Base-by-base conservation (phyloP, 2,797 vertebrate species). In the Cyclura pinguis region DNA sequence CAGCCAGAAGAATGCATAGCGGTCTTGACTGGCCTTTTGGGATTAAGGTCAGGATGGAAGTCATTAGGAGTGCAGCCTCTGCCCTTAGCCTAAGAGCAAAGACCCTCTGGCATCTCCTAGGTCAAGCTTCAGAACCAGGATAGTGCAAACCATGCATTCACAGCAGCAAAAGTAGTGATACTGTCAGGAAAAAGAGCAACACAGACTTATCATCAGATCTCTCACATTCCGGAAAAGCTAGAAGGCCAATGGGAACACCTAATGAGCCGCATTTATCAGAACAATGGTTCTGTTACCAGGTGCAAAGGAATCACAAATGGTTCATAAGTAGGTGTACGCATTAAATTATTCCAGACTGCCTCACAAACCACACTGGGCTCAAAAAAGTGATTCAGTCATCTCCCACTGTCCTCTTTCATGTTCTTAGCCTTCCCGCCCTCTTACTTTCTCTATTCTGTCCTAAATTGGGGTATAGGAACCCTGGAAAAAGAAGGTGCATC, bases 51-150 rank as follows among this genome's bases (percentile, higher is more conserved):
- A 91, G 13, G 50, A 81, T 32, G 27, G n/a, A 18, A 55, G n/a
- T 76, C 57, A 93, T 81, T 91, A 93, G 81, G 73, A 90, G n/a
- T 74, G 59, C 81, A 93, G 4, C 8, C 8, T 90, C 55, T 18
- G 89, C 50, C 42, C 86, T 94, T 38, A 93, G 85, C 55, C 8
- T 52, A 86, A 67, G 18, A 67, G 9, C 42, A 47, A 83, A 27
- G 35, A 83, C 24, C n/a, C 22, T 13, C 81, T 80, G n/a, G n/a
- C 18, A 55, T 5, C 13, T 81, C 69, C 59, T 55, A 38, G 57
- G 57, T 9, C 18, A 55, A 24, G 27, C 85, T 62, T 9, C 74
- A 38, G 12, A 55, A 85, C n/a, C 24, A 73, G 10, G n/a, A n/a
- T 47, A 22, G 24, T 88, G 82, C 50, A 88, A 88, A 82, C 32